Evolutionary conservation across 2,113 vertebrate genomes (phyloP).

Genomic region (Antechinus flavipes): DNA sequence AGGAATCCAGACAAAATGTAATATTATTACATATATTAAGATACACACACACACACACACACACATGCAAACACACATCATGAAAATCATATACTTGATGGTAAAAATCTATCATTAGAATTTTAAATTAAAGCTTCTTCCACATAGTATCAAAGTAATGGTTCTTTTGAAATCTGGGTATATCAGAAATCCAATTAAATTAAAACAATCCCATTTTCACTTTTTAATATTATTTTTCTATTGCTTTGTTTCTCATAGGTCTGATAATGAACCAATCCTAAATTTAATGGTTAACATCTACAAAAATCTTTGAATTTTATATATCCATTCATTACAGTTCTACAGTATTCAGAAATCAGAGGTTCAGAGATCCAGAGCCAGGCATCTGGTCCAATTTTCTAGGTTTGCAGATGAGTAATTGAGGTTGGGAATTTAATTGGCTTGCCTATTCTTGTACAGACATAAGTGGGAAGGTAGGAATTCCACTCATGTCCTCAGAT

Average conservation of each 20-base stretch:
- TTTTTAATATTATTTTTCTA: neutral
- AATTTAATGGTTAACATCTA: neutral
- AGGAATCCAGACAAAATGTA: neutral
- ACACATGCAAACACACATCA: neutral
- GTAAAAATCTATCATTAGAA: neutral
- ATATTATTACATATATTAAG: neutral
- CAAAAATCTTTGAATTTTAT: neutral
- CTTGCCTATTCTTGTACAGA: neutral
- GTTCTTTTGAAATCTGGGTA: neutral
- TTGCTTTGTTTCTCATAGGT: neutral
- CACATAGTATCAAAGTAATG: neutral
- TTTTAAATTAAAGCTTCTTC: neutral
- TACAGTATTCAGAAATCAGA: neutral
- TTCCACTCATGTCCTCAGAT: neutral
- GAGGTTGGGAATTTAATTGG: neutral
- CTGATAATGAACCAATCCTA: neutral
- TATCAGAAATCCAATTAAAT: neutral
- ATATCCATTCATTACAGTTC: neutral
- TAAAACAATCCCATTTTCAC: neutral
- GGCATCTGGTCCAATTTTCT: neutral
- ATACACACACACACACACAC: neutral
- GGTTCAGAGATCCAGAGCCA: neutral
- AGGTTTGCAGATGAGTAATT: neutral
- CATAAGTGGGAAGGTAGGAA: neutral
- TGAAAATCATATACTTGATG: neutral